Evolutionary conservation across 1,140 invertebrate species (phyloP).

Genomic region (Calycopis cecrops): DNA sequence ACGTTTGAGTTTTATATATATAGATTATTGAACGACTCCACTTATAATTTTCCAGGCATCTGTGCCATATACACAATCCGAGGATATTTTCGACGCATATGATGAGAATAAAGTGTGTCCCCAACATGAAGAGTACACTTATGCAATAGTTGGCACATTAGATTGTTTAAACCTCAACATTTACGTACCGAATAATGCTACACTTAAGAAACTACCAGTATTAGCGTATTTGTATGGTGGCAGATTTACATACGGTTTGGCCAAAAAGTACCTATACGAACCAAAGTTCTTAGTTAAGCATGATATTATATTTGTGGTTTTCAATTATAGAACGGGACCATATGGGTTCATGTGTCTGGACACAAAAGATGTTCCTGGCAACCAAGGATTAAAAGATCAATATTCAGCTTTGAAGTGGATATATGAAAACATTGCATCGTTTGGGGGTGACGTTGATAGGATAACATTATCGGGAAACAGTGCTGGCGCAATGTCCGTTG

Average conservation of each 20-base stretch:
- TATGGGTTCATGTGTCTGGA: too few species aligned
- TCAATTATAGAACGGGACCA: too few species aligned
- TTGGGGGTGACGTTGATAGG: slow-evolving; percentile 14
- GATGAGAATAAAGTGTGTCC: slow-evolving; percentile 34
- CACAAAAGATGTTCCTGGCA: not conserved
- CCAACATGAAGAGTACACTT: slow-evolving; percentile 31
- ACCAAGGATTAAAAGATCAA: not conserved
- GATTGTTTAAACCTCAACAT: slow-evolving; percentile 53
- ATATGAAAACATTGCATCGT: slow-evolving; percentile 11
- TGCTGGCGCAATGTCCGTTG: slow-evolving; percentile 7
- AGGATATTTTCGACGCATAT: slow-evolving; percentile 29
- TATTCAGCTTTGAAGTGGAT: not conserved
- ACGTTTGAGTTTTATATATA: too few species aligned
- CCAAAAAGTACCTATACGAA: slow-evolving; percentile 48
- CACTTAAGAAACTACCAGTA: slow-evolving; percentile 67
- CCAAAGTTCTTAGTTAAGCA: slow-evolving; percentile 74
- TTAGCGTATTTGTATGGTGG: slow-evolving; percentile 85
- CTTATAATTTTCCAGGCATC: slow-evolving; percentile 28
- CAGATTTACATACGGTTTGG: slow-evolving; percentile 75
- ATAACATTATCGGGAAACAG: slow-evolving; percentile 14
- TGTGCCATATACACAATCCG: slow-evolving; percentile 27
- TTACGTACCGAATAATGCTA: slow-evolving; percentile 39
- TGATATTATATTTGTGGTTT: slow-evolving; percentile 74
- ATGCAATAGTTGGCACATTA: slow-evolving; percentile 25
- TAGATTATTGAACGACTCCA: not conserved